These are phyloP conservation scores for Drosophila tropicalis DNA, from an alignment of 1,140 invertebrate species.

Conservation along the genomic window DNA sequence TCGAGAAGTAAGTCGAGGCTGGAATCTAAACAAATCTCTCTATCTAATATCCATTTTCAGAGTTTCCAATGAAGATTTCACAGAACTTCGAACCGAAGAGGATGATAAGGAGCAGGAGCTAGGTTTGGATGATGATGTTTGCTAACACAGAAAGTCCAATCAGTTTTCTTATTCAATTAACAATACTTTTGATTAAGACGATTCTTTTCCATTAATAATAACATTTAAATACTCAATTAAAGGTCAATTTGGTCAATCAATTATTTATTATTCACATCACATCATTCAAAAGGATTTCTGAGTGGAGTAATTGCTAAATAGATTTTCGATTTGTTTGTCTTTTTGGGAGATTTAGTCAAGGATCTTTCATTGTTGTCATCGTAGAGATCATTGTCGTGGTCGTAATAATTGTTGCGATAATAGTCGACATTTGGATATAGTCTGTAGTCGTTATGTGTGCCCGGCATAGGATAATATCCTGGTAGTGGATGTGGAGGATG, in stretches of 20 bases:
- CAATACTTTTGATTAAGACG: no score
- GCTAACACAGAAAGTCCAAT: slow-evolving; percentile 49
- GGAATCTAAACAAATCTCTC: no score
- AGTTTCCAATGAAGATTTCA: slow-evolving; percentile 70
- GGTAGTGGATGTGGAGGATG: slow-evolving; percentile 34
- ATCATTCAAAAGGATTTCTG: slow-evolving; percentile 30
- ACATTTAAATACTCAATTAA: no score
- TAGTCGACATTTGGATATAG: slow-evolving; percentile 48
- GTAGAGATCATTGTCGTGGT: background rate
- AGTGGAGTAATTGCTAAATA: slow-evolving; percentile 35
- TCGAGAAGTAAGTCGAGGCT: slow-evolving; percentile 65
- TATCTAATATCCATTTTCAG: slow-evolving; percentile 24
- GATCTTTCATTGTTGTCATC: slow-evolving; percentile 29
- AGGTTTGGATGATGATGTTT: slow-evolving; percentile 70
- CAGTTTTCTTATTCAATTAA: no score
- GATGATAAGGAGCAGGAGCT: slow-evolving; percentile 51
- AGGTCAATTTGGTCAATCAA: background rate
- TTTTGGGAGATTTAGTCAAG: slow-evolving; percentile 16
- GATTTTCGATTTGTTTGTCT: slow-evolving; percentile 16
- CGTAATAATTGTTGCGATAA: slow-evolving; percentile 21
- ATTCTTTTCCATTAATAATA: no score
- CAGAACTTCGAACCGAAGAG: slow-evolving; percentile 56
- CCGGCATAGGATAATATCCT: background rate
- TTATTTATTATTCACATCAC: slow-evolving; percentile 4
- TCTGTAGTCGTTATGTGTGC: slow-evolving; percentile 27